phyloP scores from a whole-genome alignment of 1,140 invertebrate genomes.

The Lysiphlebus fabarum region DNA sequence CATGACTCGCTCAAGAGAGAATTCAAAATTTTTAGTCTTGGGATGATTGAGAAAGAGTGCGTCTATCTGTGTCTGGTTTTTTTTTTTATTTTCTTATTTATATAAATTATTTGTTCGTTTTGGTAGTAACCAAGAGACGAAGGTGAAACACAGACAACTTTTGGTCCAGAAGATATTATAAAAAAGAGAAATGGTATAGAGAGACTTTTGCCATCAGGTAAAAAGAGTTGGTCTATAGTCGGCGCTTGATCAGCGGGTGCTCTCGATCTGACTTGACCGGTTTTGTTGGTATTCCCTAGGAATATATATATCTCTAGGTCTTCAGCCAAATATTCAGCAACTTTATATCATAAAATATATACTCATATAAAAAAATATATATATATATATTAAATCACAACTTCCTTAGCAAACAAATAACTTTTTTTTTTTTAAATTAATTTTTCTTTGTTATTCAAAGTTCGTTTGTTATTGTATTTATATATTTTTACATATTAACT shows the following conservation, averaged over 20 bases:
- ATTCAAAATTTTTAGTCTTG: neutral
- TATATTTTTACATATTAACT: no score
- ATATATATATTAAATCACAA: no score
- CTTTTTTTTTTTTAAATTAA: no score
- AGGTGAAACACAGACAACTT: conserved; percentile 1
- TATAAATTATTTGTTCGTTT: no score
- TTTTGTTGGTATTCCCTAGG: conserved; percentile 30
- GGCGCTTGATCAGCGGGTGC: conserved; percentile 27
- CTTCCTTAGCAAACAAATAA: no score
- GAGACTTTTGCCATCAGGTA: conserved; percentile 17
- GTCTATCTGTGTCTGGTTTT: no score
- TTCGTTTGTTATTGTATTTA: no score
- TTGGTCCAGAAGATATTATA: conserved; percentile 2
- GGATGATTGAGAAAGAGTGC: conserved; percentile 9
- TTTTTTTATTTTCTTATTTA: no score
- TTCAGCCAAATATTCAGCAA: no score
- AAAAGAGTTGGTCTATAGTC: conserved; percentile 23
- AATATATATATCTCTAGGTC: conserved; percentile 26
- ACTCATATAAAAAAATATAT: no score
- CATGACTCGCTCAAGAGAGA: neutral
- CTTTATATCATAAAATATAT: no score
- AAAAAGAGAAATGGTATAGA: conserved; percentile 14
- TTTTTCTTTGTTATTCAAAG: no score
- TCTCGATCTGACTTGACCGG: conserved; percentile 32
- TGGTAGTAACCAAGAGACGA: neutral